Percentiles rank a stretch among this genome's conserved stretches.
Conservation (phyloP, 1,140 invertebrate genomes). For the Stegodyphus mimosarum region DNA sequence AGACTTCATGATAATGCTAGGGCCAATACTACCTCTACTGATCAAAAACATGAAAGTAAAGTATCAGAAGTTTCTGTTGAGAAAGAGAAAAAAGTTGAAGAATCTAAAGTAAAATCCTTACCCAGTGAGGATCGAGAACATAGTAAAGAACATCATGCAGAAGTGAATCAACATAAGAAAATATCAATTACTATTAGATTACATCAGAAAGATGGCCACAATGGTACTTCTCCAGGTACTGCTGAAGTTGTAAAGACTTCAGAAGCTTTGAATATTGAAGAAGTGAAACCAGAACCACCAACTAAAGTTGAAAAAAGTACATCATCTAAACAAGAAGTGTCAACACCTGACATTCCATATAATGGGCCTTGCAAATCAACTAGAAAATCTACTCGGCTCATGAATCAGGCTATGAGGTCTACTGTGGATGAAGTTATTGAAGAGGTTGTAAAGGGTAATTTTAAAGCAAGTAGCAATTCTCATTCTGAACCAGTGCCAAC, state of each 20-base stretch:
- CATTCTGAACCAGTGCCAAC: neutral
- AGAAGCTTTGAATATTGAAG: constrained; percentile 60
- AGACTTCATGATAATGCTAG: constrained; percentile 53
- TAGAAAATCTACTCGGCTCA: constrained; percentile 78
- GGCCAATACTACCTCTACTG: constrained; percentile 19
- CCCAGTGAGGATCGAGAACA: constrained; percentile 23
- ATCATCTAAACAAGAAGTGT: constrained; percentile 5
- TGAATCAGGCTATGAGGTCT: constrained; percentile 66
- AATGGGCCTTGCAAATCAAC: constrained; percentile 58
- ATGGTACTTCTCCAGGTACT: constrained; percentile 46
- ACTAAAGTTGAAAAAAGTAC: constrained; percentile 29
- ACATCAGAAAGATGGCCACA: constrained; percentile 62
- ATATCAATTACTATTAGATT: constrained; percentile 63
- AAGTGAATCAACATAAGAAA: constrained; percentile 63
- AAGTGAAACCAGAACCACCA: constrained; percentile 53
- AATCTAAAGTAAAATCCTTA: constrained; percentile 1
- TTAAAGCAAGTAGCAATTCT: constrained; percentile 17
- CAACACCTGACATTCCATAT: constrained; percentile 7
- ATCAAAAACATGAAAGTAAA: constrained; percentile 38
- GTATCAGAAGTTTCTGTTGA: constrained; percentile 18
- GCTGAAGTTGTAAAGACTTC: constrained; percentile 63
- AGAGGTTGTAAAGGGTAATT: constrained; percentile 78
- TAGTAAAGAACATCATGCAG: constrained; percentile 63
- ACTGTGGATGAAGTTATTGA: constrained; percentile 88
- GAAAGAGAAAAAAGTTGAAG: constrained; percentile 46